Percentiles rank a stretch among this genome's conserved stretches.
Evolutionary conservation across 2,113 vertebrate species (phyloP).

Genomic region (Atrichornis clamosus): DNA sequence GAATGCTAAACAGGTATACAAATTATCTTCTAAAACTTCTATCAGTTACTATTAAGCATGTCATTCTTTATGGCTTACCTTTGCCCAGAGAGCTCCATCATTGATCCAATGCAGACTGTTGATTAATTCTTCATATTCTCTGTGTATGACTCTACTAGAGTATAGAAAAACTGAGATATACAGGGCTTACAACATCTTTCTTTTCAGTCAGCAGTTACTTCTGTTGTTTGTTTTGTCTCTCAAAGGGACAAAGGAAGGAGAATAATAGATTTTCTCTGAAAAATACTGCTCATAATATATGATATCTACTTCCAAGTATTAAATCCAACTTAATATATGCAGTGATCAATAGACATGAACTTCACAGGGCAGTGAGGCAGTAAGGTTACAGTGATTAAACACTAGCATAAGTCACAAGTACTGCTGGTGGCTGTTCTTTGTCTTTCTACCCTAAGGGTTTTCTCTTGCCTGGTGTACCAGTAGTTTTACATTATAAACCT

Average conservation of each 20-base stretch:
- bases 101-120: neutral
- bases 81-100: neutral
- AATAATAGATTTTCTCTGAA: neutral
- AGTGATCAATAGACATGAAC: neutral
- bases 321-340: neutral
- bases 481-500: neutral
- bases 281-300: neutral
- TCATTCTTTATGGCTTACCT: neutral
- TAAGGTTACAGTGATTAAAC: neutral
- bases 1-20: neutral
- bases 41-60: neutral
- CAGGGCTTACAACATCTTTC: neutral
- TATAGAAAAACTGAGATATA: neutral
- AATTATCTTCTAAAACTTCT: neutral
- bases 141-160: neutral
- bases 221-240: neutral
- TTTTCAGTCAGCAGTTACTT: neutral
- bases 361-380: neutral
- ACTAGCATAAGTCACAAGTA: neutral
- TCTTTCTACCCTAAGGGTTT: neutral
- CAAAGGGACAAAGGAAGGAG: neutral
- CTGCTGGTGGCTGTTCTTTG: neutral
- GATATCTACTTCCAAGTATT: neutral
- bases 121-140: neutral
- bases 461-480: neutral